Conservation (phyloP, 2,113 vertebrate genomes). For the Leuciscus idus region DNA sequence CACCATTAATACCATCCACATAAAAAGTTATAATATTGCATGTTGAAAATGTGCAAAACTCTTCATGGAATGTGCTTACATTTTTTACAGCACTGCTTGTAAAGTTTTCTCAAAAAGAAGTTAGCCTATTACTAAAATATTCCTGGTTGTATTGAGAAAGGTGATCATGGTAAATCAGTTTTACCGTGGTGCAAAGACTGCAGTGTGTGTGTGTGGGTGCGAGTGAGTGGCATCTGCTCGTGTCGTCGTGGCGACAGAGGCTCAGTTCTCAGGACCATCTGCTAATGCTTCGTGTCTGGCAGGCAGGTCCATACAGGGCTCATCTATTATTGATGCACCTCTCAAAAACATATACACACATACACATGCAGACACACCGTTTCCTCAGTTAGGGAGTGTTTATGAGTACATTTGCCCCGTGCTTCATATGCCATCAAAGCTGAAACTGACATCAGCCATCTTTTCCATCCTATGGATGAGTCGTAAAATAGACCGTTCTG, state of each 20-base stretch:
- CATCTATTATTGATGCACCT: slow-evolving; percentile 59
- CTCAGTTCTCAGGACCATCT: slow-evolving; percentile 49
- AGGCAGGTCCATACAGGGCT: slow-evolving; percentile 46
- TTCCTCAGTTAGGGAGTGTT: slow-evolving; percentile 36
- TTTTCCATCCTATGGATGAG: background rate
- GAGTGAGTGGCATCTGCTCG: slow-evolving; percentile 31
- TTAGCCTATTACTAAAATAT: no score
- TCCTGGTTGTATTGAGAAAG: background rate
- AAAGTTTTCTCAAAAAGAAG: background rate
- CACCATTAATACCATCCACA: background rate
- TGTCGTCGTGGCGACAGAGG: slow-evolving; percentile 25
- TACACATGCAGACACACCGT: background rate
- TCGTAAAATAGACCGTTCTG: slow-evolving; percentile 15
- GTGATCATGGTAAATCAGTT: background rate
- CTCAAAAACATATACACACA: slow-evolving; percentile 38
- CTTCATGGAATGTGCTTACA: background rate
- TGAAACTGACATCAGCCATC: background rate
- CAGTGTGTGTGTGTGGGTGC: slow-evolving; percentile 13
- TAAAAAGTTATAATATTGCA: background rate
- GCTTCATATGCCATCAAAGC: slow-evolving; percentile 21
- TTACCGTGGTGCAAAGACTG: slow-evolving; percentile 11
- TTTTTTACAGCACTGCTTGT: background rate
- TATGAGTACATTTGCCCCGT: slow-evolving; percentile 30
- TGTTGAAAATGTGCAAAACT: background rate
- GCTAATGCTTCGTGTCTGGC: slow-evolving; percentile 54